phyloP scores from a whole-genome alignment of 1,140 invertebrate genomes.

The Adelges cooleyi region DNA sequence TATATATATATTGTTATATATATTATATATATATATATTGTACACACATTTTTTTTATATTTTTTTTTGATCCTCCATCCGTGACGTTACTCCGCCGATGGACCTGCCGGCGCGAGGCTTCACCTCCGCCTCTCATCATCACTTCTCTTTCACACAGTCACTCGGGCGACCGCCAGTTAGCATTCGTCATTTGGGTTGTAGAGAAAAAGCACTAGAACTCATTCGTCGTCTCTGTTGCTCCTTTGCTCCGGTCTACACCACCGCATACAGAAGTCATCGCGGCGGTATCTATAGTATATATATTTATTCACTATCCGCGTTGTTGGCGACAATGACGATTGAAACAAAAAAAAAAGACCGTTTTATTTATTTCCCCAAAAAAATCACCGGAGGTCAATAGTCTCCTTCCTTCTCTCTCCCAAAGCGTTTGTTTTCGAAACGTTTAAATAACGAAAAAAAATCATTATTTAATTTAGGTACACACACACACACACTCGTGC shows the following conservation, averaged over 20 bases:
- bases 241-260: no score
- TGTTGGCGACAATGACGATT: neutral
- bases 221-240: no score
- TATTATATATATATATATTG: constrained; percentile 18
- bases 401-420: neutral
- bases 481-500: neutral
- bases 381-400: constrained; percentile 10
- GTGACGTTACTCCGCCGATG: constrained; percentile 16
- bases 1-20: neutral
- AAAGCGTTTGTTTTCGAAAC: neutral
- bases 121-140: neutral
- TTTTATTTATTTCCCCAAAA: neutral
- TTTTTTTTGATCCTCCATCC: constrained; percentile 21
- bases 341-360: constrained; percentile 7
- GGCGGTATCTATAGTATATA: neutral
- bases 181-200: neutral
- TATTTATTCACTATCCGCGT: constrained; percentile 5
- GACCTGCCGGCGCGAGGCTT: neutral
- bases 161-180: neutral
- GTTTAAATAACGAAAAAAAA: neutral
- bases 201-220: no score
- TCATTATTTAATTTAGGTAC: constrained; percentile 12
- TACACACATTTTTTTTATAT: neutral
- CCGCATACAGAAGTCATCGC: neutral
- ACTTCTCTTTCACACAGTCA: no score